phyloP scores from a whole-genome alignment of 2,888 invertebrate species.

The Ptilodon capucinus region DNA sequence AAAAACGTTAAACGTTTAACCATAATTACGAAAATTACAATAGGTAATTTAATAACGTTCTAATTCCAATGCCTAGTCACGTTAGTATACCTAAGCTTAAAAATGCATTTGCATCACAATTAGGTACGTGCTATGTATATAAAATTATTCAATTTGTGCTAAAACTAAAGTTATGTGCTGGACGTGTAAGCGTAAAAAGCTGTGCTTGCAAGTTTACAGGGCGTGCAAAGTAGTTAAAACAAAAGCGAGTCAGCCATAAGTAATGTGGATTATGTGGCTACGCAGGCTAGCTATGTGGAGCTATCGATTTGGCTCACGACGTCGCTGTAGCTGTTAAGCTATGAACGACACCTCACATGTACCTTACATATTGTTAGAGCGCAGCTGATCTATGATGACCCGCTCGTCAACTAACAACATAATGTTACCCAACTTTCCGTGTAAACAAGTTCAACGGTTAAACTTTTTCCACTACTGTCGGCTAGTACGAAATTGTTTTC shows the following conservation, averaged over 20 bases:
- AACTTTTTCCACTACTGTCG: constrained; percentile 27
- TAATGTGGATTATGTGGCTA: constrained; percentile 27
- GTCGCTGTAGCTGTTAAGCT: constrained; percentile 35
- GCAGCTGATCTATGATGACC: constrained; percentile 15
- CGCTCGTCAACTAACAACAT: constrained; percentile 32
- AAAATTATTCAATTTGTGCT: constrained; percentile 1
- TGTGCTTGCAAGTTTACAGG: constrained; percentile 24
- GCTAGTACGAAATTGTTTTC: constrained; percentile 41
- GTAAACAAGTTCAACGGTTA: constrained; percentile 35
- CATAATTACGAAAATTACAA: too few relatives aligned
- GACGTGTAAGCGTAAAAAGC: constrained; percentile 11
- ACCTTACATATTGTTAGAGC: constrained; percentile 19
- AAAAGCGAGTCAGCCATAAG: constrained; percentile 31
- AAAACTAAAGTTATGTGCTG: constrained; percentile 4
- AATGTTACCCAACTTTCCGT: constrained; percentile 41
- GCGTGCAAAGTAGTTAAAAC: constrained; percentile 41
- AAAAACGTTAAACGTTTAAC: too few relatives aligned
- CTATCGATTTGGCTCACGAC: constrained; percentile 48
- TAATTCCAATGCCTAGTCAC: neutral
- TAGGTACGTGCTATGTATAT: neutral
- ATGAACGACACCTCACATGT: constrained; percentile 30
- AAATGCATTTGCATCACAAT: neutral
- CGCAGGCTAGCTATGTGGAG: constrained; percentile 42
- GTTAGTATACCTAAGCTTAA: neutral
- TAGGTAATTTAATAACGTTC: too few relatives aligned